These are phyloP conservation scores for Danaus chrysippus DNA, from an alignment of 2,888 invertebrate species.

Conservation along the genomic window DNA sequence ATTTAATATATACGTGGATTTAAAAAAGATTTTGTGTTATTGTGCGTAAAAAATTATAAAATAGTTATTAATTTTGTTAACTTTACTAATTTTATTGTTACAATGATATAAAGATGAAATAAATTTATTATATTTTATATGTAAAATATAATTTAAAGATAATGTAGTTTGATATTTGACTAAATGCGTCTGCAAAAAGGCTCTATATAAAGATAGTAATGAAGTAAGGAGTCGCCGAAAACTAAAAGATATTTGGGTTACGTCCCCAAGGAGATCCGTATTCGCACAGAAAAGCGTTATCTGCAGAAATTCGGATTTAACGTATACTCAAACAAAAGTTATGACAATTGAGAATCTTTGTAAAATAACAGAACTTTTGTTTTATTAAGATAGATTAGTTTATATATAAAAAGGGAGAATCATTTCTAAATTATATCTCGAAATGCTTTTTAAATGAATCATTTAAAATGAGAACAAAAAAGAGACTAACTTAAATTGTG, in stretches of 20 bases:
- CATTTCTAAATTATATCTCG: no score
- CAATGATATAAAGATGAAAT: no score
- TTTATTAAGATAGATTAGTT: constrained; percentile 1
- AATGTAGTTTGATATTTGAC: not conserved
- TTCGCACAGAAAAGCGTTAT: constrained; percentile 4
- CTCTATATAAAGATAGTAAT: not conserved
- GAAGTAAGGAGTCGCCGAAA: not conserved
- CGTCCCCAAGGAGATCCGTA: not conserved
- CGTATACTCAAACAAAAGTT: constrained; percentile 4
- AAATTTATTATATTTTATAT: no score
- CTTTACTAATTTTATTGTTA: no score
- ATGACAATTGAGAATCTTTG: constrained; percentile 2
- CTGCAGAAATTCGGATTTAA: constrained; percentile 5
- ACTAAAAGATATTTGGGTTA: constrained; percentile 6
- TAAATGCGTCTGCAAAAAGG: not conserved
- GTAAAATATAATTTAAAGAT: not conserved
- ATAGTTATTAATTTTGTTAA: no score
- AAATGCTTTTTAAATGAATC: no score
- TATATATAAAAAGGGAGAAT: not conserved
- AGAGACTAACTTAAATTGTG: no score
- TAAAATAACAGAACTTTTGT: not conserved
- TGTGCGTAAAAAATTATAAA: no score
- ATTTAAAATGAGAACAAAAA: no score
- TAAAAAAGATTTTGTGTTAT: no score
- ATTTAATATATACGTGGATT: no score